These are phyloP conservation scores for Papilio glaucus DNA, from an alignment of 1,140 invertebrate genomes.

Conservation along the genomic window DNA sequence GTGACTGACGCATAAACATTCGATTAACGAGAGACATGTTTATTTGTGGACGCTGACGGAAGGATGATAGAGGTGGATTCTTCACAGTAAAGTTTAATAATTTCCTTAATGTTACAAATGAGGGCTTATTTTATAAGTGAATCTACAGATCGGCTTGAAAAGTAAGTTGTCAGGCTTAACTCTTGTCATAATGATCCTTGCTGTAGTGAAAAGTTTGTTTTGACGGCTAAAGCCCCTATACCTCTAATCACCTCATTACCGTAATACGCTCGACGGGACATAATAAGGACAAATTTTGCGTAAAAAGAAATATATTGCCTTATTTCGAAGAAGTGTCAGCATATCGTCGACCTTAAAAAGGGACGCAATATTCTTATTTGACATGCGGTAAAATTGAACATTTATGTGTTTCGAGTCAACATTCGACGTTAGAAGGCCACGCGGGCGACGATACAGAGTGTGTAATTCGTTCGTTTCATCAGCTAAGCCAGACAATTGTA, in stretches of 20 bases:
- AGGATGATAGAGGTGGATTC: neutral
- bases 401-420: conserved; percentile 38
- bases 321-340: conserved; percentile 1
- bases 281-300: neutral
- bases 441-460: conserved; percentile 45
- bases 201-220: neutral
- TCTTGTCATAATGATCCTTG: neutral
- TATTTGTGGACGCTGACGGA: neutral
- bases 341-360: conserved; percentile 12
- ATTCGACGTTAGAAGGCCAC: conserved; percentile 38
- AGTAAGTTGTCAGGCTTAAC: neutral
- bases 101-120: neutral
- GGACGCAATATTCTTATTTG: conserved; percentile 4
- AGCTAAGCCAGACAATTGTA: conserved; percentile 51
- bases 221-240: neutral
- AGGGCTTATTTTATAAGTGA: neutral
- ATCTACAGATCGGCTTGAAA: neutral
- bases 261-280: neutral
- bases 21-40: neutral
- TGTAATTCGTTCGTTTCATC: conserved; percentile 49
- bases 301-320: conserved; percentile 4
- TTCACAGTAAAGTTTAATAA: neutral
- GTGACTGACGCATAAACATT: neutral
- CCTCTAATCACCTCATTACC: conserved; percentile 10
- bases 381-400: conserved; percentile 21